Evolutionary conservation across 2,113 vertebrate species (phyloP).

Genomic region (Mionectes macconnelli): DNA sequence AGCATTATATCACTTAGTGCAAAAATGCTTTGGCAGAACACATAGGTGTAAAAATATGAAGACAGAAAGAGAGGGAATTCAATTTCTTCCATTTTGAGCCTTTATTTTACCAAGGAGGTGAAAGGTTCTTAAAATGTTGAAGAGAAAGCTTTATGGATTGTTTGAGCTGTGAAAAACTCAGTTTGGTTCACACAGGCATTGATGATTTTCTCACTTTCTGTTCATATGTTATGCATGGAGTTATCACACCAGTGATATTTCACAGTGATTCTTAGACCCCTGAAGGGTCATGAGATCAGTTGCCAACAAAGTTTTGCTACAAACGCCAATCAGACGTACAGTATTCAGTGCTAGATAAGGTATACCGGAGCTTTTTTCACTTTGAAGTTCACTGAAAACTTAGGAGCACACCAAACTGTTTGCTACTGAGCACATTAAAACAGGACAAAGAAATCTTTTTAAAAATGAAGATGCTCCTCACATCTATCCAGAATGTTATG

Average conservation of each 20-base stretch:
- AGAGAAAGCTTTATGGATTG: conserved; percentile 33
- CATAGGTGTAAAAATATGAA: conserved; percentile 38
- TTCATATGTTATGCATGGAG: conserved; percentile 12
- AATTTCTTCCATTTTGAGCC: conserved; percentile 26
- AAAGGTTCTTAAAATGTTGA: conserved; percentile 38
- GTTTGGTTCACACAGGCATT: conserved; percentile 36
- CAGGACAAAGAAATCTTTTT: background rate
- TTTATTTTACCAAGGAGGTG: conserved; percentile 36
- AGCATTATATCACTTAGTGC: background rate
- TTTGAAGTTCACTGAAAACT: background rate
- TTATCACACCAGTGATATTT: conserved; percentile 31
- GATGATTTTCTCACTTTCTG: conserved; percentile 52
- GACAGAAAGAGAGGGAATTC: background rate
- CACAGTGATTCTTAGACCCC: background rate
- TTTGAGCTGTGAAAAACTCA: conserved; percentile 58
- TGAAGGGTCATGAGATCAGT: conserved; percentile 7
- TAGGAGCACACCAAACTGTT: background rate
- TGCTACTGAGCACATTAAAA: background rate
- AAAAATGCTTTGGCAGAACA: conserved; percentile 47
- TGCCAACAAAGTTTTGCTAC: background rate
- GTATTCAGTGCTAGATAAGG: background rate
- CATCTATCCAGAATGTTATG: background rate
- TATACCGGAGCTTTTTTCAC: background rate
- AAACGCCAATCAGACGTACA: background rate
- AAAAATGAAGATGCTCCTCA: background rate